Percentiles rank a stretch among this genome's conserved stretches.
Conservation (phyloP, 2,113 vertebrate genomes). For the Silurus asotus region DNA sequence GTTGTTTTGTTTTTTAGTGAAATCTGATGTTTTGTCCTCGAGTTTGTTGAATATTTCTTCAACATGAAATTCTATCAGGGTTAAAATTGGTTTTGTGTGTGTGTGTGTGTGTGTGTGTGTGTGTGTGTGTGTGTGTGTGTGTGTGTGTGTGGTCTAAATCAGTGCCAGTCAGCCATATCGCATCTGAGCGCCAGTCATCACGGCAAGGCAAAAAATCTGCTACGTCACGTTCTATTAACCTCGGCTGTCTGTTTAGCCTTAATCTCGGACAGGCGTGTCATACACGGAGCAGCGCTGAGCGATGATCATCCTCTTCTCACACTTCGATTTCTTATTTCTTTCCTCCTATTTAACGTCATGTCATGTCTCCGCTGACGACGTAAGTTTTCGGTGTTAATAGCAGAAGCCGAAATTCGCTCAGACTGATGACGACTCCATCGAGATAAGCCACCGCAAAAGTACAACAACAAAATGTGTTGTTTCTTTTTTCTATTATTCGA, state of each 20-base stretch:
- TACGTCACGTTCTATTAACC: conserved; percentile 56
- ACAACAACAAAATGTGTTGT: not conserved
- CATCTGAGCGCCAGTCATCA: conserved; percentile 35
- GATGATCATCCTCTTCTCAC: conserved; percentile 36
- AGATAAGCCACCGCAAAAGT: not conserved
- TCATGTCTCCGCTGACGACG: conserved; percentile 31
- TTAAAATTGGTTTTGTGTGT: not conserved
- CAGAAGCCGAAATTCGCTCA: conserved; percentile 1
- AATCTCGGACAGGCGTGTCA: conserved; percentile 64
- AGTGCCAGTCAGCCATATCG: conserved; percentile 34
- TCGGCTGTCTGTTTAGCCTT: conserved; percentile 55
- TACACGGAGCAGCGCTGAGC: conserved; percentile 52
- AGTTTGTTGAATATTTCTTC: not conserved
- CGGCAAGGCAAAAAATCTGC: conserved; percentile 30
- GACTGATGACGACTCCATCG: conserved; percentile 6
- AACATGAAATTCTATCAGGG: not conserved
- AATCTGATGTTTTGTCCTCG: not conserved
- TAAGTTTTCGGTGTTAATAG: conserved; percentile 32
- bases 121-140: not conserved
- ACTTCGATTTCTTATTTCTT: conserved; percentile 42
- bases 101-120: not conserved
- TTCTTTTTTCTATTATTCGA: not conserved
- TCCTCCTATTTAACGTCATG: conserved; percentile 1
- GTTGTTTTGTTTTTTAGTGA: not conserved
- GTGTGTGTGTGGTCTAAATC: conserved; percentile 13